Percentiles rank a stretch among this genome's conserved stretches.
Evolutionary conservation across 35 echinoderm and acorn worm species (phyloP).

Genomic region (Heliocidaris erythrogramma): DNA sequence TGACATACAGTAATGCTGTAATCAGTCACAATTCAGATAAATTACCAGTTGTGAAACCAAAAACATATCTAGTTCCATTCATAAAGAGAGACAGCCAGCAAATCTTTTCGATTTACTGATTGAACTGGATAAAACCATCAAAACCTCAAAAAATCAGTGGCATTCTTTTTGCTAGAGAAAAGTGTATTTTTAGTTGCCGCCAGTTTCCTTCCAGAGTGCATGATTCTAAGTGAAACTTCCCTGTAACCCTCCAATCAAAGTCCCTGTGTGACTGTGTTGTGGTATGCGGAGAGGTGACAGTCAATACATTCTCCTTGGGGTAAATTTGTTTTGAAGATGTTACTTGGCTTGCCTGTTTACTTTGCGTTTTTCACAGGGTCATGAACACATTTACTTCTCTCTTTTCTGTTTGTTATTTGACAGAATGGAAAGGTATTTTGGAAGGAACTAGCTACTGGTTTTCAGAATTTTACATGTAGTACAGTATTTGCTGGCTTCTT

Average conservation of each 20-base stretch:
- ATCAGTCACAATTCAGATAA: no score
- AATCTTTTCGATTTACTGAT: background rate
- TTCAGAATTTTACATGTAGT: no score
- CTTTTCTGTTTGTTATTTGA: no score
- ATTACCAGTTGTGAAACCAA: no score
- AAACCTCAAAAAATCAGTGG: background rate
- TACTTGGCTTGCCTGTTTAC: background rate
- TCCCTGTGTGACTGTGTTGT: background rate
- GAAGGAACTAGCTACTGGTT: no score
- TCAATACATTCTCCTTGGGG: background rate
- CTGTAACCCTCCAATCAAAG: background rate
- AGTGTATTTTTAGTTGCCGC: background rate
- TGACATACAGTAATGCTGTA: no score
- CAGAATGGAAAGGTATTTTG: no score
- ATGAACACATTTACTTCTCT: background rate
- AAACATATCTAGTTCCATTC: no score
- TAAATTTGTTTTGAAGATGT: background rate
- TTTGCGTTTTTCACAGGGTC: background rate
- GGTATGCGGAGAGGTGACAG: background rate
- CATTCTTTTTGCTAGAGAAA: background rate
- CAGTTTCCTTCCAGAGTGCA: background rate
- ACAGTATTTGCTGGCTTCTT: no score
- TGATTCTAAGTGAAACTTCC: background rate
- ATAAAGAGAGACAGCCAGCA: background rate
- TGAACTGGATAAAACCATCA: background rate